A percentile compares a stretch with the other conserved stretches of the same genome.
phyloP scores from a whole-genome alignment of 2,113 vertebrate species.

The Gavialis gangeticus region DNA sequence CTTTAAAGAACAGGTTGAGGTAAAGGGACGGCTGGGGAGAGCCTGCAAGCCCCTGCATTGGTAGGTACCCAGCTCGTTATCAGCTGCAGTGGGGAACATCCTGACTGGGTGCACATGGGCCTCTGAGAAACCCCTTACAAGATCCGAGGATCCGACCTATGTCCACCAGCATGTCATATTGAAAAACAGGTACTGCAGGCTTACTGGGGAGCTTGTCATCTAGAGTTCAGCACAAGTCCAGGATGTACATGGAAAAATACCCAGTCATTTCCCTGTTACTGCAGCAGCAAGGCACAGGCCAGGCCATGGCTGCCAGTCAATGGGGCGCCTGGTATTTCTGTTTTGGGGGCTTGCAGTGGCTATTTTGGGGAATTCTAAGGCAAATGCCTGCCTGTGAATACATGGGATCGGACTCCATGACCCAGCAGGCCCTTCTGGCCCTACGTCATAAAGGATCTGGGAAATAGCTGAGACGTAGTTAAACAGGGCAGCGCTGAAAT shows the following conservation, averaged over 20 bases:
- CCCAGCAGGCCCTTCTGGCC: too few relatives aligned
- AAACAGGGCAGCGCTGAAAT: background rate
- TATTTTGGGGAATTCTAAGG: too few relatives aligned
- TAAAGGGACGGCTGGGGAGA: constrained; percentile 37
- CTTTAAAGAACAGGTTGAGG: constrained; percentile 39
- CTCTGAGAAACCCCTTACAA: constrained; percentile 12
- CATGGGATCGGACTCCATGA: too few relatives aligned
- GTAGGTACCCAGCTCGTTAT: constrained; percentile 23
- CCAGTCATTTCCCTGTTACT: too few relatives aligned
- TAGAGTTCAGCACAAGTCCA: background rate
- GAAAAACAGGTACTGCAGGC: constrained; percentile 38
- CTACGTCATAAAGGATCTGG: background rate
- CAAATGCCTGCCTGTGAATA: too few relatives aligned
- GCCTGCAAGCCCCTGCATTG: constrained; percentile 48
- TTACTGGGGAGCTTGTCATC: constrained; percentile 19
- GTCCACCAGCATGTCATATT: constrained; percentile 1
- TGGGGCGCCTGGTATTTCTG: too few relatives aligned
- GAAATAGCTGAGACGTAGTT: background rate
- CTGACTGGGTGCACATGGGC: constrained; percentile 12
- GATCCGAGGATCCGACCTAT: background rate
- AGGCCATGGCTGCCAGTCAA: too few relatives aligned
- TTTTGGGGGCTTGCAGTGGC: too few relatives aligned
- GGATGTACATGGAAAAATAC: background rate
- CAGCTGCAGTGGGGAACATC: constrained; percentile 20
- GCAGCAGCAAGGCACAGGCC: too few relatives aligned